Evolutionary conservation across 1,140 invertebrate species (phyloP).

Genomic region (Medauroidea extradentata): DNA sequence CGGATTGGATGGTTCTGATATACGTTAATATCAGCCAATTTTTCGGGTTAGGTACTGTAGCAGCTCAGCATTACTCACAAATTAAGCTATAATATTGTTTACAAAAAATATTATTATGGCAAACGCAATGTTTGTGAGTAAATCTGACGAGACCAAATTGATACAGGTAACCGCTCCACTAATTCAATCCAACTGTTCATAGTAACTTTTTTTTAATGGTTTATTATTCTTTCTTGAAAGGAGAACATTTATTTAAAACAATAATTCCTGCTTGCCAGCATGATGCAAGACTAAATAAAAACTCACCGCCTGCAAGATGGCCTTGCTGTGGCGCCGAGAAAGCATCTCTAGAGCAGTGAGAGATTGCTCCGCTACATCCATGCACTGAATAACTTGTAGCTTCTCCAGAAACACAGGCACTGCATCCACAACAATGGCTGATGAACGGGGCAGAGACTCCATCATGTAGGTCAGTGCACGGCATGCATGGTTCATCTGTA

Average conservation of each 20-base stretch:
- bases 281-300: not conserved
- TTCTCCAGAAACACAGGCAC: slow-evolving; percentile 95
- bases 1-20: no score
- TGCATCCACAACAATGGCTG: slow-evolving; percentile 93
- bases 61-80: no score
- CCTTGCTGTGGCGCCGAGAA: slow-evolving; percentile 92
- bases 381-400: slow-evolving; percentile 95
- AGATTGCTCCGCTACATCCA: slow-evolving; percentile 98
- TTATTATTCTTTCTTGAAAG: slow-evolving; percentile 6
- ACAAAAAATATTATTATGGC: no score
- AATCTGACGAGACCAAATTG: no score
- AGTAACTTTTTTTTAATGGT: not conserved
- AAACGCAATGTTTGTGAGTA: no score
- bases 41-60: no score
- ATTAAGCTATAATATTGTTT: no score
- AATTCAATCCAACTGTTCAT: no score
- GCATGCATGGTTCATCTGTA: slow-evolving; percentile 96
- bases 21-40: no score
- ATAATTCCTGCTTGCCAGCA: not conserved
- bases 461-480: slow-evolving; percentile 98
- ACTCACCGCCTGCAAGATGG: slow-evolving; percentile 88
- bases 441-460: slow-evolving; percentile 94
- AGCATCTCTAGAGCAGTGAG: slow-evolving; percentile 95
- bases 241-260: slow-evolving; percentile 11
- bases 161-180: no score